Percentiles rank a stretch among this genome's conserved stretches.
Evolutionary conservation across 1,140 invertebrate species (phyloP).

Genomic region (Drosophila nannoptera): DNA sequence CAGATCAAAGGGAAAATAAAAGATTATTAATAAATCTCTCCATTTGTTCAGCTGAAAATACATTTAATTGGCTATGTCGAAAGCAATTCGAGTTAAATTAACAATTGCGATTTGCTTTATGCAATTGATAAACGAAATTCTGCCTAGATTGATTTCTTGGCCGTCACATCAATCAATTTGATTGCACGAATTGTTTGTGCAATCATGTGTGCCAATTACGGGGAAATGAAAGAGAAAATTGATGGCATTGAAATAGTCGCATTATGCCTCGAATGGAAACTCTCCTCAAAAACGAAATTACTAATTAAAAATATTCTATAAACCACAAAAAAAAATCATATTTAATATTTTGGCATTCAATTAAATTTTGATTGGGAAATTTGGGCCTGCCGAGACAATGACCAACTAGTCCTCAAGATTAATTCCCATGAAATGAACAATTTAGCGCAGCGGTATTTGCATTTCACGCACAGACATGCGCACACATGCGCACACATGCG

Average conservation of each 20-base stretch:
- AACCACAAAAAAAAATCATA: no score
- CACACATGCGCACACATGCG: neutral
- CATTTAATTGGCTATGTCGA: no score
- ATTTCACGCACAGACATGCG: neutral
- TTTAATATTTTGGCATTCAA: no score
- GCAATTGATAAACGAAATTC: neutral
- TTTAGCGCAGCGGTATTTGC: conserved; percentile 16
- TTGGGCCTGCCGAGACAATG: neutral
- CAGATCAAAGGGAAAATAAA: no score
- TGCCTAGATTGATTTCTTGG: neutral
- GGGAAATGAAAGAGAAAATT: neutral
- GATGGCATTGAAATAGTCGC: neutral
- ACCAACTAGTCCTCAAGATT: conserved; percentile 4
- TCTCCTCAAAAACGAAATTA: no score
- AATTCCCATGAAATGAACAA: conserved; percentile 22
- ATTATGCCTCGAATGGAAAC: no score
- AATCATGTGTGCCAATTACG: neutral
- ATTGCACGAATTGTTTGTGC: neutral
- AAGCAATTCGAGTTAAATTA: no score
- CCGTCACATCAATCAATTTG: neutral
- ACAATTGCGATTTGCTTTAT: neutral
- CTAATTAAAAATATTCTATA: no score
- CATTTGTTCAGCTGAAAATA: no score
- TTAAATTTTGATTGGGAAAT: no score
- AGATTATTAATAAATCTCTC: no score